Evolutionary conservation across 2,113 vertebrate genomes (phyloP).

Genomic region (Orycteropus afer): DNA sequence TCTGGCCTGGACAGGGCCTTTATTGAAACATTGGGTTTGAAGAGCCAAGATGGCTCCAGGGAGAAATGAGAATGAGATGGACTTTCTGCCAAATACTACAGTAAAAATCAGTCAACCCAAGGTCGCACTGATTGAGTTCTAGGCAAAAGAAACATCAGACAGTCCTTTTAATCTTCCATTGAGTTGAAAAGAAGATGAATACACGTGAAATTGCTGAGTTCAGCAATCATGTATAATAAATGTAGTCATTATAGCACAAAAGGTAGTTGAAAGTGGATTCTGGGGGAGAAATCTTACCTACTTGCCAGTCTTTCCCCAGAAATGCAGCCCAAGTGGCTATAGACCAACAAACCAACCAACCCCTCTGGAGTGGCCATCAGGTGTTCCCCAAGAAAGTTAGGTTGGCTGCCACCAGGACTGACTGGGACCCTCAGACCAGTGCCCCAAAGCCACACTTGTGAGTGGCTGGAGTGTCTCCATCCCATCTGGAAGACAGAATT

Average conservation of each 20-base stretch:
- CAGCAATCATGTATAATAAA: rapidly evolving
- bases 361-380: not conserved
- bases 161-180: not conserved
- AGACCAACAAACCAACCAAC: not conserved
- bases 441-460: not conserved
- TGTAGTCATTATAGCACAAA: not conserved
- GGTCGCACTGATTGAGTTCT: not conserved
- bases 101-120: not conserved
- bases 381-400: not conserved
- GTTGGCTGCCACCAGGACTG: not conserved
- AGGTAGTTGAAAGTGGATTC: not conserved
- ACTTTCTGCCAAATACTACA: not conserved
- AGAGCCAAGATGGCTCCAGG: not conserved
- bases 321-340: not conserved
- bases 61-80: not conserved
- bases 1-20: not conserved
- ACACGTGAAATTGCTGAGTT: rapidly evolving
- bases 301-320: not conserved
- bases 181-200: not conserved
- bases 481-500: not conserved
- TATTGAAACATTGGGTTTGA: not conserved
- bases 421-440: not conserved
- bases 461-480: not conserved
- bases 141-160: not conserved
- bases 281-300: not conserved